A percentile compares a stretch with the other conserved stretches of the same genome.
phyloP scores from a whole-genome alignment of 2,888 invertebrate genomes.

The Drepanosiphum platanoidis region DNA sequence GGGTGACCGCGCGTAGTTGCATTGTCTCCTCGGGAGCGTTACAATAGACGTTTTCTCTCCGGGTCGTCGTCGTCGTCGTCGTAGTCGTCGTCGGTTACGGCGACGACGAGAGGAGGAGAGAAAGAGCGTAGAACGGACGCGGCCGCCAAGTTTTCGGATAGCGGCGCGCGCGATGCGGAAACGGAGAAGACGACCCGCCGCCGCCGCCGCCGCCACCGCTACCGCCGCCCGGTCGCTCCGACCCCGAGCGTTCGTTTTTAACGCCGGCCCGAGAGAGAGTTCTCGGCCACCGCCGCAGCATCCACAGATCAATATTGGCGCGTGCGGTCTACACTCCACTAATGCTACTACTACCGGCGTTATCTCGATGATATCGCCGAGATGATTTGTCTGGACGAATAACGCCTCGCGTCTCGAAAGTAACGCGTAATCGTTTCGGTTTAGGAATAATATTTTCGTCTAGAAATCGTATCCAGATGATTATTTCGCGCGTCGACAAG shows the following conservation, averaged over 20 bases:
- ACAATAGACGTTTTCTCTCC: background rate
- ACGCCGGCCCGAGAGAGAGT: conserved; percentile 36
- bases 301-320: conserved; percentile 59
- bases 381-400: too few relatives aligned
- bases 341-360: background rate
- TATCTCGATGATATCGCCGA: too few relatives aligned
- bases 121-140: background rate
- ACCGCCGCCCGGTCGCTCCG: background rate
- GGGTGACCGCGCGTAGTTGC: background rate
- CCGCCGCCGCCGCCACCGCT: background rate
- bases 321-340: conserved; percentile 5
- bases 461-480: too few relatives aligned
- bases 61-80: background rate
- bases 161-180: background rate
- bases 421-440: too few relatives aligned
- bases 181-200: background rate
- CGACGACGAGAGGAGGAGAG: background rate
- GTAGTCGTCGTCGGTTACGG: background rate
- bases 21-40: background rate
- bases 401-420: too few relatives aligned
- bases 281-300: conserved; percentile 17
- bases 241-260: conserved; percentile 42
- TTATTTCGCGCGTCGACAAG: too few relatives aligned
- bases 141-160: conserved; percentile 21
- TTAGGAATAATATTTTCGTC: too few relatives aligned